phyloP scores from a whole-genome alignment of 1,140 invertebrate species.

The Papilio glaucus region DNA sequence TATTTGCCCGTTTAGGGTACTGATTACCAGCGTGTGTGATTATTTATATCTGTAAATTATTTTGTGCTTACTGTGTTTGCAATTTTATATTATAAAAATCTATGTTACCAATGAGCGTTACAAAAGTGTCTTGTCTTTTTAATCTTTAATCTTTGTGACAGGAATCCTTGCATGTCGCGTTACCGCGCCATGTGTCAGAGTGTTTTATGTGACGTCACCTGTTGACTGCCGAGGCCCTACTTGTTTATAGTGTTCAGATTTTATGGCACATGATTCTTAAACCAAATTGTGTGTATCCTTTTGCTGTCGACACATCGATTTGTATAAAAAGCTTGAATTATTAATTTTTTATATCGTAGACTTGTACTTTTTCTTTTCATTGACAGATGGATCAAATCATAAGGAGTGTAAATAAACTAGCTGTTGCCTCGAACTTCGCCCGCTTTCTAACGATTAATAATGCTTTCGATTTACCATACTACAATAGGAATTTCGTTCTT shows the following conservation, averaged over 20 bases:
- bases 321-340: neutral
- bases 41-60: too few species aligned
- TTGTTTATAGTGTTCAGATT: conserved; percentile 15
- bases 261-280: conserved; percentile 16
- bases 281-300: neutral
- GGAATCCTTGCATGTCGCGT: conserved; percentile 27
- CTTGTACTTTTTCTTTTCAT: neutral
- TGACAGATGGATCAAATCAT: neutral
- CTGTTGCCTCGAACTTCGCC: too few species aligned
- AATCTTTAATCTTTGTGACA: conserved; percentile 4
- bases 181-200: conserved; percentile 34
- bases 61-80: too few species aligned
- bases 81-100: too few species aligned
- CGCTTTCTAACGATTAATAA: too few species aligned
- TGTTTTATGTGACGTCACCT: conserved; percentile 36
- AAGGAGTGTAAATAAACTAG: too few species aligned
- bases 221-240: conserved; percentile 1
- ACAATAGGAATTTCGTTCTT: too few species aligned
- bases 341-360: neutral
- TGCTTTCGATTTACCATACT: too few species aligned
- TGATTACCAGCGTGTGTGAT: too few species aligned
- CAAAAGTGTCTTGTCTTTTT: neutral
- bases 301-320: neutral
- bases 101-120: too few species aligned
- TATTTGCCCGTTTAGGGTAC: too few species aligned